A percentile compares a stretch with the other conserved stretches of the same genome.
Conservation (phyloP, 2,797 vertebrate species). For the Uromys caudimaculatus region DNA sequence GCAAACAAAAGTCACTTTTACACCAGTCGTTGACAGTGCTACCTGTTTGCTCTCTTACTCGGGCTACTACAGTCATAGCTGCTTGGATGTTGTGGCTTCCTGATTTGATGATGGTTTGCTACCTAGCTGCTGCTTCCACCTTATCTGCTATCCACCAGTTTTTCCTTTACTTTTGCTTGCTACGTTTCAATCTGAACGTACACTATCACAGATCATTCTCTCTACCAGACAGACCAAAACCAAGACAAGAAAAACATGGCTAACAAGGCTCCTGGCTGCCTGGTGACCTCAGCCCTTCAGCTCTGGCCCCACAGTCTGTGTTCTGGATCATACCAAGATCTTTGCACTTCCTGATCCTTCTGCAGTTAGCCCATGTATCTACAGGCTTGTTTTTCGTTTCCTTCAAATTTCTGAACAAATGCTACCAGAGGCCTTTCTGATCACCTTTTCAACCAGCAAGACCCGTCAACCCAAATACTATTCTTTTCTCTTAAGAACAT, state of each 20-base stretch:
- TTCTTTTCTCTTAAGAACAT: not conserved
- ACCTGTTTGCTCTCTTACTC: not conserved
- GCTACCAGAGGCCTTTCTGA: not conserved
- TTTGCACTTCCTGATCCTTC: not conserved
- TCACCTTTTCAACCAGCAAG: not conserved
- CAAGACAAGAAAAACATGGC: not conserved
- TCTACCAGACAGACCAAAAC: not conserved
- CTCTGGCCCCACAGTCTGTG: not conserved
- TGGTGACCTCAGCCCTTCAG: not conserved
- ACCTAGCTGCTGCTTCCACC: not conserved
- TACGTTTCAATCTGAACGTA: not conserved
- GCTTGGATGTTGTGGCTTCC: not conserved
- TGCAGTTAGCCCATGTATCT: not conserved
- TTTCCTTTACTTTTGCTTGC: not conserved
- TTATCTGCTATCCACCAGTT: not conserved
- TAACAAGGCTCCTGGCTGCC: not conserved
- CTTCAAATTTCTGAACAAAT: not conserved
- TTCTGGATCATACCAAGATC: not conserved
- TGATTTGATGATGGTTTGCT: not conserved
- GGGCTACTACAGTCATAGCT: not conserved
- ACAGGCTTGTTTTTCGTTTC: not conserved
- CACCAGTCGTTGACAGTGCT: no score
- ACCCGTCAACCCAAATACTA: not conserved
- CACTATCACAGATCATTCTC: not conserved
- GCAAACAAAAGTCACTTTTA: not conserved